Conservation (phyloP, 2,113 vertebrate species). For the Dunckerocampus dactyliophorus region DNA sequence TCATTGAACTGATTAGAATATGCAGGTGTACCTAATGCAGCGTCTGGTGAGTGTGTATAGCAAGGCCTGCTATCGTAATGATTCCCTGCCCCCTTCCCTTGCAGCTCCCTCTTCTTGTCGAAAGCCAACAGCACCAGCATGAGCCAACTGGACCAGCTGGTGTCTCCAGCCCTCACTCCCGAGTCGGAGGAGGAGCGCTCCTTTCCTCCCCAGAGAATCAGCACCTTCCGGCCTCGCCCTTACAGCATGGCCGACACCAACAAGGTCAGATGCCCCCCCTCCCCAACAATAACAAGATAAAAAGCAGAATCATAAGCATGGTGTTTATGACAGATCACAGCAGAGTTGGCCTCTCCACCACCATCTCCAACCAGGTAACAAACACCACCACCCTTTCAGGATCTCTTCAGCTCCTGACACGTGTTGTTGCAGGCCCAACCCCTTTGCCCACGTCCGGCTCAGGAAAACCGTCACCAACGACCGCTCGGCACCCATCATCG, state of each 20-base stretch:
- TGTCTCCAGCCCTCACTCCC: conserved; percentile 47
- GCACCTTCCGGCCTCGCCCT: conserved; percentile 77
- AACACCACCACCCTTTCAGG: neutral
- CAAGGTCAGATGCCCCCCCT: conserved; percentile 46
- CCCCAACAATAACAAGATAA: neutral
- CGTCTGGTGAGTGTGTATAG: no score
- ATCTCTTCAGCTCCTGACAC: neutral
- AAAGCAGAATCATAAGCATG: neutral
- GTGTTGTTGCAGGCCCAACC: conserved; percentile 69
- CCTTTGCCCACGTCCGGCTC: conserved; percentile 79
- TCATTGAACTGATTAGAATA: neutral
- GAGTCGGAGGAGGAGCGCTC: conserved; percentile 64
- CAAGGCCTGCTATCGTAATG: no score
- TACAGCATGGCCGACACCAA: conserved; percentile 81
- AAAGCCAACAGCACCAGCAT: conserved; percentile 72
- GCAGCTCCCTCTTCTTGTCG: conserved; percentile 65
- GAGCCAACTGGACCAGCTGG: conserved; percentile 73
- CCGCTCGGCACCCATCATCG: conserved; percentile 80
- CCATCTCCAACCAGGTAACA: conserved; percentile 70
- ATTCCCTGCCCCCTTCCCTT: conserved; percentile 17
- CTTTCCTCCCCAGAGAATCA: conserved; percentile 67
- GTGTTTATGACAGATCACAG: conserved; percentile 54
- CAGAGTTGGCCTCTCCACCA: conserved; percentile 59
- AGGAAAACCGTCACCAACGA: conserved; percentile 82
- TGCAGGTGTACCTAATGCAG: neutral